These are phyloP conservation scores for Columbina picui DNA, from an alignment of 2,113 vertebrate species.

Conservation along the genomic window DNA sequence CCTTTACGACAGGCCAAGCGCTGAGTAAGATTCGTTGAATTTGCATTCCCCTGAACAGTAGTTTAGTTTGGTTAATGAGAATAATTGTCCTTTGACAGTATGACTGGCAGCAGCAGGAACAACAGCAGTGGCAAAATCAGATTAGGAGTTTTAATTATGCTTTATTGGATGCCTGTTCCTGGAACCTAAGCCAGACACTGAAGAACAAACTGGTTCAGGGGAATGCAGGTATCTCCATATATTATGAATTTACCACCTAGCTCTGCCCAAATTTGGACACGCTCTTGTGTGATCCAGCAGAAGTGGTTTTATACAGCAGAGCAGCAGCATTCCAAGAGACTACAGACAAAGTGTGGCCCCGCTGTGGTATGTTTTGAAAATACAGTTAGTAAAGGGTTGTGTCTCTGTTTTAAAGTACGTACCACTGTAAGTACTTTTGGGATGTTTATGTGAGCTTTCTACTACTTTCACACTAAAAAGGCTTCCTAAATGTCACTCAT, in stretches of 20 bases:
- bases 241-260: not conserved
- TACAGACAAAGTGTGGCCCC: rapidly evolving
- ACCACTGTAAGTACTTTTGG: not conserved
- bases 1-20: not conserved
- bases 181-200: not conserved
- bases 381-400: not conserved
- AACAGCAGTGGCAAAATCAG: not conserved
- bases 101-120: not conserved
- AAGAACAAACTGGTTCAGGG: not conserved
- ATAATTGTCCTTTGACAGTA: not conserved
- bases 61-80: not conserved
- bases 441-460: not conserved
- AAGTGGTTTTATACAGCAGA: not conserved
- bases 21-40: not conserved
- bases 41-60: not conserved
- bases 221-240: not conserved
- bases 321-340: not conserved
- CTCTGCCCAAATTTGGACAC: not conserved
- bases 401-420: not conserved
- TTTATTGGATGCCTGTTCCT: not conserved
- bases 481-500: not conserved
- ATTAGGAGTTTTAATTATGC: not conserved
- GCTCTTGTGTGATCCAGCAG: not conserved
- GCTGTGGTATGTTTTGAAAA: not conserved
- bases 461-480: not conserved